Percentiles rank a stretch among this genome's conserved stretches.
These are phyloP conservation scores for Hippoglossus hippoglossus DNA, from an alignment of 2,797 vertebrate species.

Conservation along the genomic window DNA sequence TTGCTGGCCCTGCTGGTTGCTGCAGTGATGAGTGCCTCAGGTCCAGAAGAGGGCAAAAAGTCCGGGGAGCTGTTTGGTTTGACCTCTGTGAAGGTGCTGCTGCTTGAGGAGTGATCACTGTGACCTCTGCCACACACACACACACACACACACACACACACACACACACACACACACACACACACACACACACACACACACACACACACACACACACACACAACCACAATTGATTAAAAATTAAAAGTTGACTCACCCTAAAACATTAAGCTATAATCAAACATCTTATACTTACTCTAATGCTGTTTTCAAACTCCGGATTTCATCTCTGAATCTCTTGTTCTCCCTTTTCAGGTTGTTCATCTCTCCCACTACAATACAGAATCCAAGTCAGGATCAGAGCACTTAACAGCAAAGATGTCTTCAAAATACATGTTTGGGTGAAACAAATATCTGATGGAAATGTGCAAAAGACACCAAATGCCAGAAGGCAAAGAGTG, in stretches of 20 bases:
- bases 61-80: slow-evolving; percentile 67
- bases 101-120: slow-evolving; percentile 58
- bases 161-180: background rate
- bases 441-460: background rate
- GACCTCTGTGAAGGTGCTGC: slow-evolving; percentile 47
- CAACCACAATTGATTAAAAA: no score
- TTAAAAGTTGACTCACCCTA: no score
- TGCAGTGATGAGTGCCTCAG: slow-evolving; percentile 39
- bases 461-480: background rate
- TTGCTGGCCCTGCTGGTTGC: slow-evolving; percentile 29
- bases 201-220: no score
- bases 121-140: slow-evolving; percentile 53
- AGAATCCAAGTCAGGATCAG: slow-evolving; percentile 21
- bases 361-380: slow-evolving; percentile 86
- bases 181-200: background rate
- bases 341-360: slow-evolving; percentile 90
- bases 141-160: slow-evolving; percentile 7
- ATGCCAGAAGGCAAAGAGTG: background rate
- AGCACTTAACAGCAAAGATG: background rate
- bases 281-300: slow-evolving; percentile 82
- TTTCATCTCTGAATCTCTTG: slow-evolving; percentile 86
- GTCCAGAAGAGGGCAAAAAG: slow-evolving; percentile 42
- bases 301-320: slow-evolving; percentile 76
- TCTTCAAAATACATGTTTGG: background rate
- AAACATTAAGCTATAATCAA: background rate